Base-by-base conservation (phyloP, 2,113 vertebrate species). In the Solea solea region DNA sequence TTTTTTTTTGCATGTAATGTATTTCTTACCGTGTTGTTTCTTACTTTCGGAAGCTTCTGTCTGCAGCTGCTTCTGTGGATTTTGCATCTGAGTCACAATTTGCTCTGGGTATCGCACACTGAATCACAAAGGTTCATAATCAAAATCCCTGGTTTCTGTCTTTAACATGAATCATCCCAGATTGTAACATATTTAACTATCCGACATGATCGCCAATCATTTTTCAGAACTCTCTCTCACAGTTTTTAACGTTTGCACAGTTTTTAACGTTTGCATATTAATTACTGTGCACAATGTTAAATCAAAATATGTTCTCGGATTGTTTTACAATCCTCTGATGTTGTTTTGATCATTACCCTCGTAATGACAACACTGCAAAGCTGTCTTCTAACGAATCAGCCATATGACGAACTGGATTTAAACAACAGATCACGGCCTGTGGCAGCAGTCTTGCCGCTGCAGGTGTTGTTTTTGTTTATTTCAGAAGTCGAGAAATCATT, bases 1-100 rank as follows among this genome's bases (percentile, higher is more conserved):
- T 34, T 34, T 21, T 21, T 21, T 21, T 21, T 21, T 21, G 1
- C 21, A 21, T 21, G 21, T 21, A 21, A 21, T 21, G 64, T 12
- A 15, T 59, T 40, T 28, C 52, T 9, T 39, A 50, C 61, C 48
- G 58, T 27, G 15, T 21, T 21, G 21, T 9, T 25, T 78, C 52
- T 68, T 8, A 69, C 13, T 61, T 73, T 57, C 55, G 68, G 73
- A 76, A 67, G 81, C 70, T 62, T 64, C 62, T 52, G 42, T 75
- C 52, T 50, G 45, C 27, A 65, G 65, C 82, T 66, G 64, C 69
- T 69, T 73, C 49, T 70, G 52, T 64, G 69, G 69, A 21, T 72
- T 83, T 65, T 60, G 39, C 55, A 77, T 77, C 65, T 59, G 34
- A 85, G 61, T 61, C 67, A 72, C 9, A 68, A 66, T 15, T 71